Conservation (phyloP, 2,888 invertebrate species). For the Tipula vernalis region DNA sequence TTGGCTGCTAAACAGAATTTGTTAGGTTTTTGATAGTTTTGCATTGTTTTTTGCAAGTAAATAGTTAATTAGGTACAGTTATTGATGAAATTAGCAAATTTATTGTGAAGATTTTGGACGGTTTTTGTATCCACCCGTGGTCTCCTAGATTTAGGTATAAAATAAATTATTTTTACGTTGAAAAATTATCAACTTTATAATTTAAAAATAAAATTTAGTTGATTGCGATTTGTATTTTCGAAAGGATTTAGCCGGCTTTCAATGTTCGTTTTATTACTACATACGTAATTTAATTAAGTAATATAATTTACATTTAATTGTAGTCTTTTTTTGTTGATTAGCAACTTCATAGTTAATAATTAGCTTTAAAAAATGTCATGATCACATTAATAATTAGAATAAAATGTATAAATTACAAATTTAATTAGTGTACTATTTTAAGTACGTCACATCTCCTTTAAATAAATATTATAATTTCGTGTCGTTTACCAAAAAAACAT, state of each 20-base stretch:
- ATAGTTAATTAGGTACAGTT: too few relatives aligned
- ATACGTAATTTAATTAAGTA: neutral
- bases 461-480: neutral
- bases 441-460: neutral
- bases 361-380: neutral
- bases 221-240: neutral
- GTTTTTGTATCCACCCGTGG: neutral
- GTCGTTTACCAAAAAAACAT: neutral
- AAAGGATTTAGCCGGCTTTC: neutral
- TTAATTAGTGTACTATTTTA: neutral
- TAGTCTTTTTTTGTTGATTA: neutral
- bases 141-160: neutral
- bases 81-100: too few relatives aligned
- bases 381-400: neutral
- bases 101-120: too few relatives aligned
- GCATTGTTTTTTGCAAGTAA: too few relatives aligned
- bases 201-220: neutral
- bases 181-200: neutral
- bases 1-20: too few relatives aligned
- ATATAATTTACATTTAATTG: neutral
- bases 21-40: too few relatives aligned
- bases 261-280: neutral
- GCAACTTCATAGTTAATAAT: neutral
- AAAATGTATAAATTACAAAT: neutral
- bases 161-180: neutral